Evolutionary conservation across 2,888 invertebrate genomes (phyloP), one percentile per base, ranked within the genome.

Genomic region (Chrysotoxum bicinctum): DNA sequence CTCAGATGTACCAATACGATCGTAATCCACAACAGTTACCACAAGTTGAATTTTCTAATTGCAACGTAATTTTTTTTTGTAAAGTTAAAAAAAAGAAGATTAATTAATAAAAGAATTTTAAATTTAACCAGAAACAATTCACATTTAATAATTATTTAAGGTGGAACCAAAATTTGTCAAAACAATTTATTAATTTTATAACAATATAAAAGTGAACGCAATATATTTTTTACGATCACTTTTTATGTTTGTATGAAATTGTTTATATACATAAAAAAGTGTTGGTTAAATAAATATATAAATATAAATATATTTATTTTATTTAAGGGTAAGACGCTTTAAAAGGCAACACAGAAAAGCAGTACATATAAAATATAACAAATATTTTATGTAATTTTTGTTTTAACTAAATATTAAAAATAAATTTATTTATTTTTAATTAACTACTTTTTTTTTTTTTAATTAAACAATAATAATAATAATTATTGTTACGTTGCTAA

Each of bases 11-110:
- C 99, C 99, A 93, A 99, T 99, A 92, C 99, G 97, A 94, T 99
- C 99, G 93, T 99, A 99, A 93, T 99, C 99, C 93, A 99, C 99
- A 92, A 99, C 99, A 87, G 99, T 99, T 91, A 99, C 96, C 93
- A 98, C 96, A 94, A 99, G 95, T 93, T 98, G 97, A 92, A 99
- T 99, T 97, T 99, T 99, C 99, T 99, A 91, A 37, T 69, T 50
- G 56, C 64, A 83, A 74, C 79, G 26, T 37, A 14, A 12, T 77
- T 62, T 52, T 50, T 40, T 50, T 21, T 8, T 40, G 14, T 23
- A 9, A 40, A 26, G n/a, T 60, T 40, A n/a, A 66, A 35, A 64
- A 37, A 66, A 50, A 48, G 9, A 16, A 10, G 14, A 23, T 30
- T 21, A 50, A 50, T 74, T 79, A 79, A 78, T 56, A 83, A 84